Evolutionary conservation across 2,797 vertebrate species (phyloP), one percentile per base, ranked within the genome.

Genomic region (Xiphorhynchus erythropygius): DNA sequence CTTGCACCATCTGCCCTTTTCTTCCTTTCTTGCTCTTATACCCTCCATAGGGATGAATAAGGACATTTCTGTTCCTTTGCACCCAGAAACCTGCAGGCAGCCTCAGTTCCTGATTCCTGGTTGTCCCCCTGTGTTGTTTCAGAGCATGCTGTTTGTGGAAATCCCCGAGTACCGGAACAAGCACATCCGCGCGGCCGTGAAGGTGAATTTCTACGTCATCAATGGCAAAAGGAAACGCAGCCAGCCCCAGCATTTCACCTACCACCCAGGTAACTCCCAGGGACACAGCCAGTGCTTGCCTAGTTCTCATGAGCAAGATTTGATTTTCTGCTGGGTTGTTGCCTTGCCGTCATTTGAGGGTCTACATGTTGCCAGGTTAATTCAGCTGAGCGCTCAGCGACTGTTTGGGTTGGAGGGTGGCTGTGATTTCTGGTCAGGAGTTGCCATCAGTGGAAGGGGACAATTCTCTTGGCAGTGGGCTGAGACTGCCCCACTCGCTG

Each of bases 111-210:
- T 93, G 4, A 95, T 5, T 4, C 12, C 46, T 0, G 10, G 6
- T 2, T 89, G 52, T 84, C 12, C 15, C 78, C n/a, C 84, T 46
- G 65, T 19, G 11, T 50, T 64, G 6, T 96, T 98, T 63, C 88
- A 99, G 99, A 99, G 98, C 93, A 98, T 99, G 99, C 98, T 99
- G 76, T 99, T 99, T 56, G 99, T 99, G 79, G 99, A 99, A 96
- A 97, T 99, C 17, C 99, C 99, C 0, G 98, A 99, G 73, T 99
- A 99, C 96, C 98, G 98, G 19, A 99, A 99, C 95, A 98, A 98
- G 47, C 98, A 98, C 42, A 96, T 99, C 64, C 98, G 98, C 82
- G 97, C 98, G 0, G 82, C 99, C 0, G 98, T 98, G 46, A 99
- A 99, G 97, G 99, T 99, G 18, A 99, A 99, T 97, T 99, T 99